Evolutionary conservation across 1,140 invertebrate genomes (phyloP), one percentile per base, ranked within the genome.

Genomic region (Lysiphlebus fabarum): DNA sequence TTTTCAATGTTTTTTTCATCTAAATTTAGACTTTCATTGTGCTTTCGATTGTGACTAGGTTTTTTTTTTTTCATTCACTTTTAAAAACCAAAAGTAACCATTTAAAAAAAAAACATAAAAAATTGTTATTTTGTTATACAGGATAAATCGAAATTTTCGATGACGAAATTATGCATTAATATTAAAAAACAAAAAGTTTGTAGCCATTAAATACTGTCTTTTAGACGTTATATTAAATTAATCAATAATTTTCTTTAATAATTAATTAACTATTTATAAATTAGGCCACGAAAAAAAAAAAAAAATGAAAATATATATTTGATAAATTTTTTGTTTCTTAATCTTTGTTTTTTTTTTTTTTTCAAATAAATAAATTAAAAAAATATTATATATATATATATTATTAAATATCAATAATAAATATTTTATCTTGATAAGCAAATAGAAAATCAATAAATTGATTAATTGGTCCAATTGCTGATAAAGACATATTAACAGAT

Each of bases 401-500:
- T n/a, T n/a, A n/a, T n/a, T n/a, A 53, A 26, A 26, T 26, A 2
- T 26, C 91, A 65, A 90, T 87, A 63, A 93, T 90, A 76, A 95
- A 95, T 74, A 95, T 93, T 66, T 90, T 86, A 71, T 91, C 89
- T 69, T 92, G 90, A 76, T 94, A 87, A 62, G 86, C 84, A 12
- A 98, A 84, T 41, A 98, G 81, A 77, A 93, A 93, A 74, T 96
- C 92, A 33, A 93, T 90, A 74, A 98, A 98, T 67, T 88, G 86
- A 78, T 98, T 98, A 59, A 98, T 95, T 2, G 93, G 92, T n/a
- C 88, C 90, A 63, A 98, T 95, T 37, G 92, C 87, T 63, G 90
- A 87, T 1, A 98, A 80, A 0, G 91, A 92, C 77, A 95, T 89
- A 66, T 92, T 91, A 7, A 86, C 84, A 61, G 86, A 85, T 36